phyloP scores from a whole-genome alignment of 2,888 invertebrate species.

The Cheilosia variabilis region DNA sequence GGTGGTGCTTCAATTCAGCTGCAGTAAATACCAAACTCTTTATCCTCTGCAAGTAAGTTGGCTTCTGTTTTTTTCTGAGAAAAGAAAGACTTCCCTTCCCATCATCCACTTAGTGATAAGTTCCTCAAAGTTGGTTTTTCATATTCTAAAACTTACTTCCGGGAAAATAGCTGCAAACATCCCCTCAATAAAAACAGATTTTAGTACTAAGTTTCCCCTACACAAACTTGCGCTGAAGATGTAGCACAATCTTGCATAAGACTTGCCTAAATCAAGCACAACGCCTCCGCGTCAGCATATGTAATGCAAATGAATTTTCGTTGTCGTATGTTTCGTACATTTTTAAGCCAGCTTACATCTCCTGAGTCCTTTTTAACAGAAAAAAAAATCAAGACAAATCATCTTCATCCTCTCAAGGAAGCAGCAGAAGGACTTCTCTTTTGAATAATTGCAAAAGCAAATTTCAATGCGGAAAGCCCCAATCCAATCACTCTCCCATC shows the following conservation, averaged over 20 bases:
- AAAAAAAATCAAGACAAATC: neutral
- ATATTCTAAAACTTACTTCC: too few species aligned
- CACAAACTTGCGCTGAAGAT: too few species aligned
- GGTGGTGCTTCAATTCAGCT: too few species aligned
- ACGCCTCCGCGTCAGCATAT: constrained; percentile 2
- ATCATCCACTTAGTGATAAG: too few species aligned
- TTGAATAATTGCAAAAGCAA: constrained; percentile 21
- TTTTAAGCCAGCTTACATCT: constrained; percentile 5
- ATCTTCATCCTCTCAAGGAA: neutral
- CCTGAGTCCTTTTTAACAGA: neutral
- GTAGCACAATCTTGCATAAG: too few species aligned
- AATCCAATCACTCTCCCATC: constrained; percentile 21
- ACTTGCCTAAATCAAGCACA: neutral
- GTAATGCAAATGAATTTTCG: constrained; percentile 2
- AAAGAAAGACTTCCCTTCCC: too few species aligned
- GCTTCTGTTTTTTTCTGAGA: too few species aligned
- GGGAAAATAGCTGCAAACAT: neutral
- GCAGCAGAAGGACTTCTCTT: neutral
- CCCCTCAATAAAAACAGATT: neutral
- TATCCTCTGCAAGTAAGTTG: too few species aligned
- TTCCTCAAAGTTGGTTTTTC: too few species aligned
- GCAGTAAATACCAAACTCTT: too few species aligned
- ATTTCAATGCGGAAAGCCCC: constrained; percentile 15
- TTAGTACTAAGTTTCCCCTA: too few species aligned
- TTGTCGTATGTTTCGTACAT: constrained; percentile 3